Evolutionary conservation across 2,888 invertebrate species (phyloP).

Genomic region (Patella pellucida): DNA sequence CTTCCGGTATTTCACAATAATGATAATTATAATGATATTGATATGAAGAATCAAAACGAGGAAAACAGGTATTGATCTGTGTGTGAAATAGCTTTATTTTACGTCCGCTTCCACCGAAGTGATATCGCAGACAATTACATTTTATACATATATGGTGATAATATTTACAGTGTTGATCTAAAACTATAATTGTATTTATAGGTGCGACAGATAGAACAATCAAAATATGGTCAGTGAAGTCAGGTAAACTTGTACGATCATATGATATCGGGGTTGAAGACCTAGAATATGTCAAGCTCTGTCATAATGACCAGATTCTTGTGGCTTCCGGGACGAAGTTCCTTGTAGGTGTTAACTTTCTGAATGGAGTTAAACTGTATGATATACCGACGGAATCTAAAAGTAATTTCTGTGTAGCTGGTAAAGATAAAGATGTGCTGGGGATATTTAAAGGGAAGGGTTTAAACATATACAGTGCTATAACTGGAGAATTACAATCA

Average conservation of each 20-base stretch:
- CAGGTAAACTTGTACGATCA: slow-evolving; percentile 38
- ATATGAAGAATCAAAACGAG: too few relatives aligned
- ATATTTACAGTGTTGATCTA: too few relatives aligned
- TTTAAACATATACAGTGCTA: slow-evolving; percentile 17
- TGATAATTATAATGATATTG: too few relatives aligned
- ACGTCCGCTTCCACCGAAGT: too few relatives aligned
- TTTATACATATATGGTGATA: too few relatives aligned
- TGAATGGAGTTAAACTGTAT: slow-evolving; percentile 18
- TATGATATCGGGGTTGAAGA: slow-evolving; percentile 43
- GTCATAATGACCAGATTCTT: slow-evolving; percentile 15
- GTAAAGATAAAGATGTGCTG: slow-evolving; percentile 9
- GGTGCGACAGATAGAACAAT: slow-evolving; percentile 53
- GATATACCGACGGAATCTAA: neutral
- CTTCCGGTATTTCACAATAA: too few relatives aligned
- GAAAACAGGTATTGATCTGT: too few relatives aligned
- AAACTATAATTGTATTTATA: slow-evolving; percentile 23
- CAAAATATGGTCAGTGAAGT: slow-evolving; percentile 46
- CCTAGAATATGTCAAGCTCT: slow-evolving; percentile 12
- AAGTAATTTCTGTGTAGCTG: slow-evolving; percentile 19
- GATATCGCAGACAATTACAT: too few relatives aligned
- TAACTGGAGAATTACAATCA: neutral
- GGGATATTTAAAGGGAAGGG: neutral
- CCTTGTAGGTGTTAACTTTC: slow-evolving; percentile 4
- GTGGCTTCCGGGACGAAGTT: slow-evolving; percentile 8
- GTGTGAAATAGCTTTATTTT: too few relatives aligned